A percentile compares a stretch with the other conserved stretches of the same genome.
Evolutionary conservation across 2,888 invertebrate genomes (phyloP).

Genomic region (Morpho helenor): DNA sequence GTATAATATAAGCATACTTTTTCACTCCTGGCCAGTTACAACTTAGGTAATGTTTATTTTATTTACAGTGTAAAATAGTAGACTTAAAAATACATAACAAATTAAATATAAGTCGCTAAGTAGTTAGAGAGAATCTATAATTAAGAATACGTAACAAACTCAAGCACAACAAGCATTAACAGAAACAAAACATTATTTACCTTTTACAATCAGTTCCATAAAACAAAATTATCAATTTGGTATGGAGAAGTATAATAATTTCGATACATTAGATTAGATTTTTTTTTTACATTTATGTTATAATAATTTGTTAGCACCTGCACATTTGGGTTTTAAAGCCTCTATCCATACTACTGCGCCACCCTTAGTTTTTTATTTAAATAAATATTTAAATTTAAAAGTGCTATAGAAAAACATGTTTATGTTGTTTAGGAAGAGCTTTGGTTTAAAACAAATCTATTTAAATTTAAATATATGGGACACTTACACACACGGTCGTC

Average conservation of each 20-base stretch:
- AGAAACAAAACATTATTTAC: slow-evolving; percentile 61
- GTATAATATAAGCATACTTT: slow-evolving; percentile 15
- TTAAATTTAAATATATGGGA: no score
- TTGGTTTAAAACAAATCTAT: no score
- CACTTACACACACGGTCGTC: no score
- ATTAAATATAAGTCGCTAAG: slow-evolving; percentile 56
- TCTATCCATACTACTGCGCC: slow-evolving; percentile 1
- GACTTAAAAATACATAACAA: slow-evolving; percentile 78
- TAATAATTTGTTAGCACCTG: slow-evolving; percentile 20
- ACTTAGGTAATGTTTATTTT: slow-evolving; percentile 20
- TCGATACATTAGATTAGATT: slow-evolving; percentile 1
- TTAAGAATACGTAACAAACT: slow-evolving; percentile 67
- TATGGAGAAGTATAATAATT: slow-evolving; percentile 4
- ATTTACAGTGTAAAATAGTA: slow-evolving; percentile 51
- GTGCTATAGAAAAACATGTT: no score
- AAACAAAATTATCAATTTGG: slow-evolving; percentile 4
- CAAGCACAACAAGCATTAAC: slow-evolving; percentile 69
- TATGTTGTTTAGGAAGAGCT: no score
- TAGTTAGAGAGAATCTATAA: slow-evolving; percentile 61
- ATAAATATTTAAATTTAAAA: no score
- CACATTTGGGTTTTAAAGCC: slow-evolving; percentile 9
- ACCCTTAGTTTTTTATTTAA: background rate
- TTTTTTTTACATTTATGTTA: slow-evolving; percentile 8
- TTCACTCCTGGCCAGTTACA: slow-evolving; percentile 20
- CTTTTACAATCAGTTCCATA: slow-evolving; percentile 28